Evolutionary conservation across 2,888 invertebrate genomes (phyloP).

Genomic region (Geotrupes spiniger): DNA sequence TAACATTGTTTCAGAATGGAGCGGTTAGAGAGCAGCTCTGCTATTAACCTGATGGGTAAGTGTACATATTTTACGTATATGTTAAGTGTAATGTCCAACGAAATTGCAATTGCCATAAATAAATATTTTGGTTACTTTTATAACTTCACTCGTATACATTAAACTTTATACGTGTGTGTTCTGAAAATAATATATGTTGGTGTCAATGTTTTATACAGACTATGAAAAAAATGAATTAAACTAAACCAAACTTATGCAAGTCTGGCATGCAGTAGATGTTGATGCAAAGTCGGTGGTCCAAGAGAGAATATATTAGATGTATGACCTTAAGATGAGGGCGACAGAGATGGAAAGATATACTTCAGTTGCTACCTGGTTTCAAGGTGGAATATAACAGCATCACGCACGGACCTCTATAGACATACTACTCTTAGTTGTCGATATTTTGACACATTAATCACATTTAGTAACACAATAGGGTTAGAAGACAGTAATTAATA

Average conservation of each 20-base stretch:
- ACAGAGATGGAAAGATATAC: constrained; percentile 22
- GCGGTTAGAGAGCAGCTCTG: no score
- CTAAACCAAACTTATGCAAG: constrained; percentile 22
- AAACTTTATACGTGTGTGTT: no score
- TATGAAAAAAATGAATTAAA: constrained; percentile 21
- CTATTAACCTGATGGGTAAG: no score
- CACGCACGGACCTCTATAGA: constrained; percentile 26
- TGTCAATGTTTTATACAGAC: no score
- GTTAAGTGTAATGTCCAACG: no score
- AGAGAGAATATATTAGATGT: constrained; percentile 17
- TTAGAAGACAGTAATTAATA: no score
- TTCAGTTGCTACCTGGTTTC: constrained; percentile 28
- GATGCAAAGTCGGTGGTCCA: constrained; percentile 29
- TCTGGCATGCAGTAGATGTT: constrained; percentile 21
- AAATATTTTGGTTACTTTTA: no score
- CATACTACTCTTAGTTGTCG: constrained; percentile 25
- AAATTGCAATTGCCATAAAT: no score
- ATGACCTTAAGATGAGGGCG: constrained; percentile 9
- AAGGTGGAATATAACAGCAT: constrained; percentile 30
- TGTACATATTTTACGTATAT: no score
- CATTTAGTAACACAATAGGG: neutral
- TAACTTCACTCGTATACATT: no score
- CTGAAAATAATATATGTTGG: no score
- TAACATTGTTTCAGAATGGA: constrained; percentile 4
- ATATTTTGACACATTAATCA: constrained; percentile 5